Evolutionary conservation across 2,888 invertebrate species (phyloP).

Genomic region (Sepioteuthis lessoniana): DNA sequence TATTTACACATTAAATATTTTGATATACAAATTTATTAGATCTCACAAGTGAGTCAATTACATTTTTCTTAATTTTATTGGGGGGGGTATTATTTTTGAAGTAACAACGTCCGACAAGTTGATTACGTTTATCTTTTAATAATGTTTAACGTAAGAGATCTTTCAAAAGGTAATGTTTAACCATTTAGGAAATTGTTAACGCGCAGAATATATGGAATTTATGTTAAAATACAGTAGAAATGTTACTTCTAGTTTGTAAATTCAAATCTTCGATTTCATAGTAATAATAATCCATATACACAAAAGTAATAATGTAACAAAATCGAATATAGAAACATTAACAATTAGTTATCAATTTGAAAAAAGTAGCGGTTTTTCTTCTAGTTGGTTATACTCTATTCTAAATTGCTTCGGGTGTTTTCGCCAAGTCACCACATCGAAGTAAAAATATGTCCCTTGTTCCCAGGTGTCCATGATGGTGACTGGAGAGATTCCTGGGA

Average conservation of each 20-base stretch:
- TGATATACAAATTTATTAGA: too few species aligned
- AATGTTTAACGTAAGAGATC: too few species aligned
- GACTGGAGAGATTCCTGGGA: not conserved
- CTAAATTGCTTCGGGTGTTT: not conserved
- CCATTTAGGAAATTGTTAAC: not conserved
- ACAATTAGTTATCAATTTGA: not conserved
- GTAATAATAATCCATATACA: too few species aligned
- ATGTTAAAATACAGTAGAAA: not conserved
- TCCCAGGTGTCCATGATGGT: not conserved
- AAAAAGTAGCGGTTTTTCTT: not conserved
- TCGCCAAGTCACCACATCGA: not conserved
- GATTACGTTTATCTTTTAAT: too few species aligned
- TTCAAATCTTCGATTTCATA: not conserved
- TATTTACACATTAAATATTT: too few species aligned
- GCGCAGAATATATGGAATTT: not conserved
- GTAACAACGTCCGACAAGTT: too few species aligned
- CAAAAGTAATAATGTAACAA: too few species aligned
- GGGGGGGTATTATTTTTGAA: too few species aligned
- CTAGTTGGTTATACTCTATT: not conserved
- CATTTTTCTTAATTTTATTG: too few species aligned
- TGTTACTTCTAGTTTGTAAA: not conserved
- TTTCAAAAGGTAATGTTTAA: too few species aligned
- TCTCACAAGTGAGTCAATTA: too few species aligned
- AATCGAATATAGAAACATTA: too few species aligned
- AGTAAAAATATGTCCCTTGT: slow-evolving; percentile 24